Evolutionary conservation across 2,797 vertebrate genomes (phyloP), one percentile per base, ranked within the genome.

Genomic region (Synanceia verrucosa): DNA sequence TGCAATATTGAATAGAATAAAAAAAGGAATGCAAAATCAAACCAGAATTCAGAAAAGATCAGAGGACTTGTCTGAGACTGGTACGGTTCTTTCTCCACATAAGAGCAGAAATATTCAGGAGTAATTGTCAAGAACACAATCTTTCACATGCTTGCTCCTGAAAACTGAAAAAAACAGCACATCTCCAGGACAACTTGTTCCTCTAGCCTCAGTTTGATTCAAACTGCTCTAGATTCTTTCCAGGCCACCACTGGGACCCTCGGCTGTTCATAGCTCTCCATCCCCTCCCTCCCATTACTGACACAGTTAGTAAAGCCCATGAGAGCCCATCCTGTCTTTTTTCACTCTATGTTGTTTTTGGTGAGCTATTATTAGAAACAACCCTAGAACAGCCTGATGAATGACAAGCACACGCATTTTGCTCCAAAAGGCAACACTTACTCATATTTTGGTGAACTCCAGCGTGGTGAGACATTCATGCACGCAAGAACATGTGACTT

Each of bases 221-320:
- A 68, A 37, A 74, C 37, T 88, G 89, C 77, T 91, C 90, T 16
- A 89, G 28, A 88, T 91, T 88, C 73, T 82, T 87, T 90, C 76
- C 74, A 83, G 88, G 79, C 77, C 88, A 86, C 51, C 71, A n/a
- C 48, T 56, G 67, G 77, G 79, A 83, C 58, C 67, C 11, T 1
- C 43, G 41, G 64, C 82, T 76, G 84, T 64, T 84, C 84, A 72
- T 41, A 70, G 72, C 78, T 72, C 70, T 73, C 64, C 60, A 19
- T 65, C 39, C 58, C 24, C 21, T 58, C 26, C 62, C 19, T 78
- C 69, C 56, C 29, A 2, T 78, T 26, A 61, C 65, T 83, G 82
- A 85, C 83, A 85, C 86, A 81, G 41, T 83, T 87, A 60, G 24
- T 28, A 21, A 65, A 71, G 70, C 68, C 79, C 76, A 68, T 21